phyloP scores from a whole-genome alignment of 1,140 invertebrate genomes.

The Armadillidium nasatum region DNA sequence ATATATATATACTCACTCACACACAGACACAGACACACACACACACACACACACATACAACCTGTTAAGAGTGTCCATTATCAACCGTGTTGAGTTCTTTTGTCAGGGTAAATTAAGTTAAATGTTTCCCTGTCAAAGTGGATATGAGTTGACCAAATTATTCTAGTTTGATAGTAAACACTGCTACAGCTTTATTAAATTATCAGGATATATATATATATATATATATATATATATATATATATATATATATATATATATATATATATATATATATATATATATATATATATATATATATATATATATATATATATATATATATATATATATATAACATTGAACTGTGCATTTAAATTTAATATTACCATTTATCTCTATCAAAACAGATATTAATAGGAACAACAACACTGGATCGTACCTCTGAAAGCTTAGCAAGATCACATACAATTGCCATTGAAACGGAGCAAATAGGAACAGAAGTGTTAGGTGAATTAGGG shows the following conservation, averaged over 20 bases:
- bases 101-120: too few species aligned
- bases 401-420: slow-evolving; percentile 58
- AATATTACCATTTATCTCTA: background rate
- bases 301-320: slow-evolving; percentile 14
- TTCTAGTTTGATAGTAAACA: too few species aligned
- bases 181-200: too few species aligned
- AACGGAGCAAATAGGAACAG: slow-evolving; percentile 70
- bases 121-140: too few species aligned
- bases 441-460: slow-evolving; percentile 57
- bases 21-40: background rate
- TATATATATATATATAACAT: too few species aligned
- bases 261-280: background rate
- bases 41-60: background rate
- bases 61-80: too few species aligned
- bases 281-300: background rate
- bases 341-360: background rate
- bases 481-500: slow-evolving; percentile 64
- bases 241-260: background rate
- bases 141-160: too few species aligned
- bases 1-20: too few species aligned
- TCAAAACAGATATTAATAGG: slow-evolving; percentile 54
- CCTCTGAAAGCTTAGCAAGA: slow-evolving; percentile 59
- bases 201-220: background rate
- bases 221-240: slow-evolving; percentile 23
- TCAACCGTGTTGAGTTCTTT: too few species aligned